These are phyloP conservation scores for Netelia melanura DNA, from an alignment of 2,888 invertebrate genomes.

Conservation along the genomic window DNA sequence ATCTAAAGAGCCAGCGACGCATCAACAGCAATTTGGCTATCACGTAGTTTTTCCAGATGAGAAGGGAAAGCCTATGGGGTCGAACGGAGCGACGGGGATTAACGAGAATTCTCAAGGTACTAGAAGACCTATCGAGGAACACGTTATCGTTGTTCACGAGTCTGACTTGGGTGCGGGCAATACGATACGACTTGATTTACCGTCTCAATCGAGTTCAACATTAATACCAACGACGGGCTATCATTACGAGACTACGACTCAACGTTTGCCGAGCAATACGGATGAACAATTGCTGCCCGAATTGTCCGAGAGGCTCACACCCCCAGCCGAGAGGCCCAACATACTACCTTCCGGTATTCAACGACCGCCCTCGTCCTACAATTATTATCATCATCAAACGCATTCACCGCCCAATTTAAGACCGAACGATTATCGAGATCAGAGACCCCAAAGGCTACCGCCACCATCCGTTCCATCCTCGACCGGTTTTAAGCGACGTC, in stretches of 20 bases:
- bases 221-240: slow-evolving; percentile 23
- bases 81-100: not conserved
- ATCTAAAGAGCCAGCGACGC: slow-evolving; percentile 27
- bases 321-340: slow-evolving; percentile 77
- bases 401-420: slow-evolving; percentile 64
- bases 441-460: slow-evolving; percentile 74
- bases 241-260: slow-evolving; percentile 52
- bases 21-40: slow-evolving; percentile 48
- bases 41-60: slow-evolving; percentile 59
- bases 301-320: slow-evolving; percentile 80
- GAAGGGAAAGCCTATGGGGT: not conserved
- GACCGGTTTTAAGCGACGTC: slow-evolving; percentile 72
- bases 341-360: slow-evolving; percentile 58
- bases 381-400: slow-evolving; percentile 71
- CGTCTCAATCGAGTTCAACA: slow-evolving; percentile 35
- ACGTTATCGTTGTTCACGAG: slow-evolving; percentile 79
- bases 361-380: slow-evolving; percentile 77
- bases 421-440: slow-evolving; percentile 69
- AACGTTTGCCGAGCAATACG: slow-evolving; percentile 25
- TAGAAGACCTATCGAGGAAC: slow-evolving; percentile 77
- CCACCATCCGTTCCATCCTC: slow-evolving; percentile 63
- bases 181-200: slow-evolving; percentile 57
- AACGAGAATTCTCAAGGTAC: slow-evolving; percentile 60
- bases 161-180: slow-evolving; percentile 75
- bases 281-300: slow-evolving; percentile 74